Conservation (phyloP, 2,797 vertebrate species). For the Pelodytes ibericus region DNA sequence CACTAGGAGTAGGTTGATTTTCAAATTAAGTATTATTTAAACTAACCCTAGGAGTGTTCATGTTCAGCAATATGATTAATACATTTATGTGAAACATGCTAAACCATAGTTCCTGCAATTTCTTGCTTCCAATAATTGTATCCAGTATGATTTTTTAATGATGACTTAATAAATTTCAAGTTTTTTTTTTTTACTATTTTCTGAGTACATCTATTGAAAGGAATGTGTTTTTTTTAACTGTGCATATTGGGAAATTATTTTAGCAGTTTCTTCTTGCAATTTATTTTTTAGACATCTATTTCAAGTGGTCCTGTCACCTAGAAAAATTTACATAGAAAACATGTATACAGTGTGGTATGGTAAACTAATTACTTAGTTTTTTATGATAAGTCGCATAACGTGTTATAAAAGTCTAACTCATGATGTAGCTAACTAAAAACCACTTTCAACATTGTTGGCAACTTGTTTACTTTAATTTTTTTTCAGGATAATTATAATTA, state of each 20-base stretch:
- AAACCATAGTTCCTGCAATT: background rate
- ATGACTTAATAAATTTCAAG: background rate
- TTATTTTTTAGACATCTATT: background rate
- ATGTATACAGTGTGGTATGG: background rate
- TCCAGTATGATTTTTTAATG: background rate
- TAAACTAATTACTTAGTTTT: background rate
- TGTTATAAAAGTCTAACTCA: no score
- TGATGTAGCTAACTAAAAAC: no score
- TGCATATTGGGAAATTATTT: no score
- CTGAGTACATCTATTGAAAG: no score
- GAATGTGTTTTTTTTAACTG: no score
- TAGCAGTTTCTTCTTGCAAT: no score
- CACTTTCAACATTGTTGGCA: no score
- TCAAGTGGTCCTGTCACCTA: background rate
- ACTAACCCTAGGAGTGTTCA: background rate
- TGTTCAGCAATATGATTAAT: background rate
- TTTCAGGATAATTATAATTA: no score
- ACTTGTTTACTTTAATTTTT: no score
- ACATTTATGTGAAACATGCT: background rate
- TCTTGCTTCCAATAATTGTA: background rate
- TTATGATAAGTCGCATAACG: no score
- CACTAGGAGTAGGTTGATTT: constrained; percentile 5
- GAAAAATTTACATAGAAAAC: background rate
- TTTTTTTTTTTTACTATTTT: background rate
- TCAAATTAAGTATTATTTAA: constrained; percentile 3